phyloP scores from a whole-genome alignment of 2,888 invertebrate species.

The Himalopsyche kuldschensis region DNA sequence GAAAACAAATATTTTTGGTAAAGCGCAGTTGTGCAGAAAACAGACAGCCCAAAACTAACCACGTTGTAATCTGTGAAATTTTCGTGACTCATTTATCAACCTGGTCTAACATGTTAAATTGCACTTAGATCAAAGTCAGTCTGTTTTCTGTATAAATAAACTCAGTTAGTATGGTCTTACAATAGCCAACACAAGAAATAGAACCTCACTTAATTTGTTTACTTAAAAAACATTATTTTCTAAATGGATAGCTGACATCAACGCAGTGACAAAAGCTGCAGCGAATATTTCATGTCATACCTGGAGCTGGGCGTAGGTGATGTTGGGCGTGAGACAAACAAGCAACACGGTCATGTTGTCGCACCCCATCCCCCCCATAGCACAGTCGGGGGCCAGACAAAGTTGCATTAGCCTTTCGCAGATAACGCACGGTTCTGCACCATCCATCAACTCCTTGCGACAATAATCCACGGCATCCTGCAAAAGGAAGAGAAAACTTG shows the following conservation, averaged over 20 bases:
- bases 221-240: too few relatives aligned
- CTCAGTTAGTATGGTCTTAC: too few relatives aligned
- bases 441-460: constrained; percentile 75
- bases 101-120: too few relatives aligned
- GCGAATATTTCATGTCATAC: too few relatives aligned
- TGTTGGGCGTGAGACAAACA: constrained; percentile 64
- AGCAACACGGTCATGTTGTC: constrained; percentile 99
- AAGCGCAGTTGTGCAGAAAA: too few relatives aligned
- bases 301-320: constrained; percentile 31
- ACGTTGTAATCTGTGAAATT: too few relatives aligned
- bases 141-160: too few relatives aligned
- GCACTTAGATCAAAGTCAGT: too few relatives aligned
- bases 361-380: constrained; percentile 95
- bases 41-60: too few relatives aligned
- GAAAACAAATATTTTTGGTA: neutral
- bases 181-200: too few relatives aligned
- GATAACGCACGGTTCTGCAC: constrained; percentile 89
- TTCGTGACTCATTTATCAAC: too few relatives aligned
- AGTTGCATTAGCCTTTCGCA: constrained; percentile 94
- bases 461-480: constrained; percentile 90
- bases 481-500: neutral
- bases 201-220: too few relatives aligned
- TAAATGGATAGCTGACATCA: neutral
- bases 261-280: neutral
- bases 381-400: constrained; percentile 95